phyloP scores from a whole-genome alignment of 2,113 vertebrate genomes.

The Dicaeum eximium region DNA sequence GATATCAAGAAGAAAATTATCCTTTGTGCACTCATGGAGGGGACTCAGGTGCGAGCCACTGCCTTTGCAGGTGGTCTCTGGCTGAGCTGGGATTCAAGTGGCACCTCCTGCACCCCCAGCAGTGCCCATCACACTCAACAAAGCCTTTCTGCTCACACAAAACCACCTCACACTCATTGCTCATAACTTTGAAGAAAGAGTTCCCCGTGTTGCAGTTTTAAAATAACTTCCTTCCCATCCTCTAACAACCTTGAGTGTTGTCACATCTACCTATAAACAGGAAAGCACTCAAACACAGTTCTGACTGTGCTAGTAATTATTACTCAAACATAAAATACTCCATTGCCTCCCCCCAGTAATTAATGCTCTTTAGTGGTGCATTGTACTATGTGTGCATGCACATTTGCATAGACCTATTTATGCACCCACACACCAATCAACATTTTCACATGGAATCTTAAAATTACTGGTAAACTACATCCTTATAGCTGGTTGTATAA shows the following conservation, averaged over 20 bases:
- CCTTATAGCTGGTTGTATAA: not conserved
- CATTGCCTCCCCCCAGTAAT: not conserved
- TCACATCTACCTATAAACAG: not conserved
- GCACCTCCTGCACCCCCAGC: not conserved
- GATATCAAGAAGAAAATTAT: not conserved
- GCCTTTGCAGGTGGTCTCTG: not conserved
- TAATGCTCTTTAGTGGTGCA: not conserved
- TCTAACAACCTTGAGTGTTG: not conserved
- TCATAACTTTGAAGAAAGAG: not conserved
- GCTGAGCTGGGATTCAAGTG: not conserved
- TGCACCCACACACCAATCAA: accelerated
- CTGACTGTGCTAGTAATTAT: not conserved
- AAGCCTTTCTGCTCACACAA: not conserved
- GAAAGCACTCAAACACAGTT: not conserved
- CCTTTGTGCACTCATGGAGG: not conserved
- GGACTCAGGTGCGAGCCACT: not conserved
- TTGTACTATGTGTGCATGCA: accelerated
- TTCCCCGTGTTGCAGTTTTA: not conserved
- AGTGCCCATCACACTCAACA: not conserved
- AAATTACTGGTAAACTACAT: not conserved
- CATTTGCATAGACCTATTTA: not conserved
- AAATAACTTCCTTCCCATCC: not conserved
- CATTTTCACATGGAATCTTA: not conserved
- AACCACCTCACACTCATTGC: not conserved
- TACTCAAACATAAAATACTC: not conserved